Conservation (phyloP, 2,113 vertebrate species). For the Pandion haliaetus region DNA sequence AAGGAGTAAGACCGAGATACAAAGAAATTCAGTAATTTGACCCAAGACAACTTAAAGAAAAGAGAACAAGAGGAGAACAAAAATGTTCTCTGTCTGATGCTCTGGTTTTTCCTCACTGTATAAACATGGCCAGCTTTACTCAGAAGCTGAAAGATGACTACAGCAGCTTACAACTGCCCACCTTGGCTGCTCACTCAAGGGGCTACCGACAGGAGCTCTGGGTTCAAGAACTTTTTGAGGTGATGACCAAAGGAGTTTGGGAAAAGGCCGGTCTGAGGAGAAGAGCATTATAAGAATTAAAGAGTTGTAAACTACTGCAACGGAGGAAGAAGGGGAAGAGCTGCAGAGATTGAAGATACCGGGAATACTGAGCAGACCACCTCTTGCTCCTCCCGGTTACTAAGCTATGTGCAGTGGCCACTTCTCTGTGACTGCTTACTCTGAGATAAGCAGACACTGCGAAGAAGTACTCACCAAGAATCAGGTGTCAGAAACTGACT, state of each 20-base stretch:
- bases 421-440: background rate
- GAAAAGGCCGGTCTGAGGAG: background rate
- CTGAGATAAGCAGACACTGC: background rate
- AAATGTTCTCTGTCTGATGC: background rate
- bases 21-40: background rate
- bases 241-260: background rate
- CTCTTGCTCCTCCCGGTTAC: background rate
- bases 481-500: background rate
- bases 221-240: background rate
- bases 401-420: background rate
- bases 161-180: accelerated
- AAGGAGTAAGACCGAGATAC: background rate
- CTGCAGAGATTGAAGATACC: background rate
- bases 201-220: background rate
- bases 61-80: background rate
- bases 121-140: background rate
- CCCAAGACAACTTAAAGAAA: background rate
- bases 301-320: background rate
- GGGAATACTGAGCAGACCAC: background rate
- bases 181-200: background rate
- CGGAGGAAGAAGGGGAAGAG: background rate
- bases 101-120: background rate
- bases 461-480: accelerated
- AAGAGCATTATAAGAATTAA: background rate
- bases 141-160: background rate